Conservation (phyloP, 1,140 invertebrate species). For the Drosophila pallidifrons region DNA sequence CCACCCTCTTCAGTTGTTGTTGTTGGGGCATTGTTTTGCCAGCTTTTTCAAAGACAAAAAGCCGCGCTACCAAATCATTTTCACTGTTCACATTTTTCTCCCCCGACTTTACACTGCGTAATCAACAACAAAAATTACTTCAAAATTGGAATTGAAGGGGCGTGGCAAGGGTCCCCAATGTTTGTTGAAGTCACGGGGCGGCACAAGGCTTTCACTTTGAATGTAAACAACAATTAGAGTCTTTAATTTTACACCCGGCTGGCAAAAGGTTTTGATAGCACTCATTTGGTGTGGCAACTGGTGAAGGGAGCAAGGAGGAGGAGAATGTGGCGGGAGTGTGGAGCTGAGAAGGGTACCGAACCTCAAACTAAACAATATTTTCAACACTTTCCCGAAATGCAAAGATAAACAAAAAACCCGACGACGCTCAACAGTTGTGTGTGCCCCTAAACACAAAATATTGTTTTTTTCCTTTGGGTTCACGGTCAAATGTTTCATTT, state of each 20-base stretch:
- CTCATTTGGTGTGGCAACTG: slow-evolving; percentile 1
- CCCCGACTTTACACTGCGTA: slow-evolving; percentile 41
- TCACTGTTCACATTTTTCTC: slow-evolving; percentile 30
- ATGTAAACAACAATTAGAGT: slow-evolving; percentile 74
- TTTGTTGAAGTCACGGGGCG: slow-evolving; percentile 26
- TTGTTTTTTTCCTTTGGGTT: slow-evolving; percentile 37
- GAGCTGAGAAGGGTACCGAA: slow-evolving; percentile 16
- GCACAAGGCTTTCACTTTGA: slow-evolving; percentile 62
- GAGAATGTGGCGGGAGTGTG: slow-evolving; percentile 4
- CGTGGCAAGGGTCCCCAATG: slow-evolving; percentile 13
- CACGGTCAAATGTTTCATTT: slow-evolving; percentile 69
- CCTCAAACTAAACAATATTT: slow-evolving; percentile 57
- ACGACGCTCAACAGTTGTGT: slow-evolving; percentile 30
- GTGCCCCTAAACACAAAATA: background rate
- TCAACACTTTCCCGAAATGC: slow-evolving; percentile 62
- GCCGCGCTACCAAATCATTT: slow-evolving; percentile 53
- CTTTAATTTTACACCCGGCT: slow-evolving; percentile 21
- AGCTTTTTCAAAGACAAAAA: slow-evolving; percentile 70
- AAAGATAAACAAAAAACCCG: slow-evolving; percentile 56
- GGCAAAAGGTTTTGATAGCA: slow-evolving; percentile 23
- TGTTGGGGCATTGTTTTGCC: slow-evolving; percentile 59
- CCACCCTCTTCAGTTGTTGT: background rate
- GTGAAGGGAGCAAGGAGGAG: background rate
- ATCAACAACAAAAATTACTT: slow-evolving; percentile 53
- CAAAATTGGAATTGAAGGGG: slow-evolving; percentile 61